Base-by-base conservation (phyloP, 2,888 invertebrate species). In the Tortricodes alternella region DNA sequence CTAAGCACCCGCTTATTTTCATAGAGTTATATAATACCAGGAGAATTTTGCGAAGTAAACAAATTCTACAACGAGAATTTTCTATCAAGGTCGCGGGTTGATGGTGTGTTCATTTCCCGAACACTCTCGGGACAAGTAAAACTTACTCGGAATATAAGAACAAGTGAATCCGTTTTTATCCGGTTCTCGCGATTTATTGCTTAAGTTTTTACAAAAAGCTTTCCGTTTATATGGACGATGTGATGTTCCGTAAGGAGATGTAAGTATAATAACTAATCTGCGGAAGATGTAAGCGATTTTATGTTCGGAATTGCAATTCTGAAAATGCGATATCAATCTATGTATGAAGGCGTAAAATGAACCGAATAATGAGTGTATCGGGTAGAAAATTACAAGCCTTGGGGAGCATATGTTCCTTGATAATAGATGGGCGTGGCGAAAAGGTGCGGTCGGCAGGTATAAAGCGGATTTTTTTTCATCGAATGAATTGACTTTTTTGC, bases 361-460 rank as follows among this genome's bases (percentile, higher is more conserved):
- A 67, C 32, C 61, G 64, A 58, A 62, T 71, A 71, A 72, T 74
- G 64, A 67, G 70, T 67, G 69, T 69, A 66, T 70, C 67, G 71
- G 44, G 64, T 59, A 66, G 73, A 68, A 74, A 74, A 74, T 74
- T 74, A 74, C 74, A 76, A 67, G 68, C 46, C 63, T 62, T 57
- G 53, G 23, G 46, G 61, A 66, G 66, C 74, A 73, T 64, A 67
- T 75, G 73, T 72, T 74, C 62, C 61, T 63, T 67, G 65, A 70
- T 74, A 73, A 72, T 61, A 62, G 64, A 62, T 51, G 61, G 59
- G 65, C 59, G 62, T 41, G 34, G 56, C 53, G 46, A 62, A 61
- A 63, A 67, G 68, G 65, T 68, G 59, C 53, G 52, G 58, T 19
- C 57, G 62, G 62, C 62, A 53, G 59, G 61, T 63, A 48, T 59